Conservation (phyloP, 92 coral and sea anemone species). For the Diadumene lineata region DNA sequence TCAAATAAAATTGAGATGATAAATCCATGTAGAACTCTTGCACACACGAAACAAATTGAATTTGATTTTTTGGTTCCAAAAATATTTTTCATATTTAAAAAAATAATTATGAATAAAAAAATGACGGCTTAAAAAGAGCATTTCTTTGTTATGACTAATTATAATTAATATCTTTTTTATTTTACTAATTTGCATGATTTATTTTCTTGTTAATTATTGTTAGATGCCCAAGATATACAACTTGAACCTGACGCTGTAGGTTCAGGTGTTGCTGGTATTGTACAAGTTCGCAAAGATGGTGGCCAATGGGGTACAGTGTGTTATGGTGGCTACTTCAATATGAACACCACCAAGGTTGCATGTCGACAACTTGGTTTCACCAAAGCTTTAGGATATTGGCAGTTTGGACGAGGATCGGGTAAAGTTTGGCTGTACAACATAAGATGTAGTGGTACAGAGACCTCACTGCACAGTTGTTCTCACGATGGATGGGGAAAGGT, state of each 20-base stretch:
- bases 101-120: too few species aligned
- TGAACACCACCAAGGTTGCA: constrained; percentile 19
- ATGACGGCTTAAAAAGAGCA: too few species aligned
- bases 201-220: neutral
- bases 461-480: neutral
- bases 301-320: constrained; percentile 26
- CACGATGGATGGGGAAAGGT: neutral
- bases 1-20: too few species aligned
- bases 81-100: too few species aligned
- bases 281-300: constrained; percentile 5
- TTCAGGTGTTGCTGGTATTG: neutral
- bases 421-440: neutral
- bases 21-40: too few species aligned
- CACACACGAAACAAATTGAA: too few species aligned
- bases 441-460: neutral
- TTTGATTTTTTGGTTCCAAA: too few species aligned
- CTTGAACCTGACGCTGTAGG: constrained; percentile 10
- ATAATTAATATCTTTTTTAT: too few species aligned
- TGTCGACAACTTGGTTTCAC: constrained; percentile 39
- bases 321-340: constrained; percentile 11
- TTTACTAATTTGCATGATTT: neutral
- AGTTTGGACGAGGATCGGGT: neutral
- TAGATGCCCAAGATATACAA: neutral
- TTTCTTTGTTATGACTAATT: too few species aligned
- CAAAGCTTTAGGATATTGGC: constrained; percentile 20